phyloP scores from a whole-genome alignment of 2,797 vertebrate species.

The Garrulus glandarius region DNA sequence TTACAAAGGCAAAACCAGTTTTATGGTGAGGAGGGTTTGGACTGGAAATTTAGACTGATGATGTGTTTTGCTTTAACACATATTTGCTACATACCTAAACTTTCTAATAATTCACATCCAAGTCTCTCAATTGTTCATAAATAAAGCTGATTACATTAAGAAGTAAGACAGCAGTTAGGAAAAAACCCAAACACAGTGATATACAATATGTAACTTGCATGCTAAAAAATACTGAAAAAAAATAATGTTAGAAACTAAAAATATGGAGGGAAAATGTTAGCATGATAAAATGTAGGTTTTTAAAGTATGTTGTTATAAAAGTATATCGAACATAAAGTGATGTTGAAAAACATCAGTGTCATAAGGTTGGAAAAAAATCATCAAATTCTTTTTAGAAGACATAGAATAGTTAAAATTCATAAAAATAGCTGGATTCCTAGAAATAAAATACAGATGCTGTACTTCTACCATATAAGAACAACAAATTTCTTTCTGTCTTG shows the following conservation, averaged over 20 bases:
- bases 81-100: background rate
- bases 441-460: background rate
- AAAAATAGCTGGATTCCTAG: background rate
- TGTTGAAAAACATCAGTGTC: background rate
- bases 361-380: background rate
- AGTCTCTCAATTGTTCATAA: background rate
- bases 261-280: background rate
- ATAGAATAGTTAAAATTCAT: background rate
- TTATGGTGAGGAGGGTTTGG: background rate
- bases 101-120: background rate
- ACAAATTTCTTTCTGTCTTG: background rate
- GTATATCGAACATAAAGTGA: background rate
- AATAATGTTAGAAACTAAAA: background rate
- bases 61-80: rapidly evolving
- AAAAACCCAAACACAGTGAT: rapidly evolving
- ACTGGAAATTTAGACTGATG: background rate
- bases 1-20: background rate
- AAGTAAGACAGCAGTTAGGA: background rate
- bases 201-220: background rate
- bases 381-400: background rate
- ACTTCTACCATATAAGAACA: background rate
- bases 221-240: background rate
- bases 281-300: background rate
- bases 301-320: background rate
- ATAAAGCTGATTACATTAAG: background rate